Base-by-base conservation (phyloP, 1,140 invertebrate species). In the Nixonia krombeini region DNA sequence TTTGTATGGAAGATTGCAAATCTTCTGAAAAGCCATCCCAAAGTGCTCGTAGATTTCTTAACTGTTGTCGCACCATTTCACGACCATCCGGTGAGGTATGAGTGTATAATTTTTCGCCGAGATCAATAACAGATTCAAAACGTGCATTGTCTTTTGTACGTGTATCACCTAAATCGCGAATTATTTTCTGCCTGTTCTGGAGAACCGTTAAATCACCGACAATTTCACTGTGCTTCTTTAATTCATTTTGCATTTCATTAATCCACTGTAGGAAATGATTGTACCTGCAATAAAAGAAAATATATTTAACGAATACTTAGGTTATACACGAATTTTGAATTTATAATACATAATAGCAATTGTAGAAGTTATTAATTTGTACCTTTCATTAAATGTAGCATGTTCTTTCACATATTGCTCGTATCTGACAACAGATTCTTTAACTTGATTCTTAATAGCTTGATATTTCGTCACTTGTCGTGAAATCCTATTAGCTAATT, bases 11-110 rank as follows among this genome's bases (percentile, higher is more conserved):
- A 35, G 86, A 87, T 78, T 94, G 93, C 28, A 96, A 85, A 70
- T 92, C 91, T 64, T 97, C 96, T 1, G 91, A 91, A 63, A 96
- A 92, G 37, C 89, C 89, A 72, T 97, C 95, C 96, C 96, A 98
- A 17, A 92, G 80, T 8, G 91, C 91, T 63, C 95, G 88, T 29
- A 98, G 83, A 55, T 91, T 90, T 70, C 94, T 89, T 15, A 97
- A 86, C 81, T 97, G 94, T 79, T 96, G 94, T 35, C 96, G 85
- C 37, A 98, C 93, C 15, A 93, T 90, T 86, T 98, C 96, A 68
- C 96, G 87, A 6, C 96, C 96, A 73, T 97, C 95, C 1, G 96
- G 94, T 38, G 95, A 95, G 4, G 96, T 98, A 69, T 96, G 95
- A 0, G 91, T 88, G 74, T 98, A 98, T 0, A 99, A 81, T 80